Base-by-base conservation (phyloP, 2,888 invertebrate species). In the Nymphalis c-album region DNA sequence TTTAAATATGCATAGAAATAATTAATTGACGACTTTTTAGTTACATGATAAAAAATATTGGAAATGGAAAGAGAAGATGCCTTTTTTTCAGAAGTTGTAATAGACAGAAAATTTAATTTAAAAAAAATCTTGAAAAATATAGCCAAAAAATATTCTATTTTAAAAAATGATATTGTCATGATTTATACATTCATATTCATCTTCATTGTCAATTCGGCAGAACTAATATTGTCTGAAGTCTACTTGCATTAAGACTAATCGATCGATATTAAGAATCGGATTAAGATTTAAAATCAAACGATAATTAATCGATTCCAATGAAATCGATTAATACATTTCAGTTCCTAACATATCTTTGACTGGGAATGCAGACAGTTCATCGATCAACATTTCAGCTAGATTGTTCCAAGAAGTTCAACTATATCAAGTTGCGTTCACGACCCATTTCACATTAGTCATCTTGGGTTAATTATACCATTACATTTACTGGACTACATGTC, bases 391-490 rank as follows among this genome's bases (percentile, higher is more conserved):
- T 55, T 16, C 20, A 51, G 51, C 18, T 35, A 61, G 18, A 40
- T 45, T 17, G 48, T 59, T 66, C 48, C 6, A 20, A 66, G 65
- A 66, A 61, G 31, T 55, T 26, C 57, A 40, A 57, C 57, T 55
- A 55, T 55, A 55, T 31, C 53, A 55, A 55, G 60, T 46, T 53
- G 55, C 47, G n/a, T 48, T n/a, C 18, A 48, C 61, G 61, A 57
- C 57, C 66, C 60, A 65, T 51, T 65, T 65, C 53, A 8, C 22
- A 53, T 22, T 60, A 60, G 60, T 48, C 50, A 48, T 64, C n/a
- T 31, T 16, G 35, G 18, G 61, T 51, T 61, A 50, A 61, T 60
- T 60, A 61, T 61, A 51, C 35, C 53, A 17, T 55, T 31, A 31
- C 53, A 55, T 55, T 55, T 17, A 31, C 31, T 48, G 48, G 22